Evolutionary conservation across 2,797 vertebrate genomes (phyloP).

Genomic region (Chrosomus eos): DNA sequence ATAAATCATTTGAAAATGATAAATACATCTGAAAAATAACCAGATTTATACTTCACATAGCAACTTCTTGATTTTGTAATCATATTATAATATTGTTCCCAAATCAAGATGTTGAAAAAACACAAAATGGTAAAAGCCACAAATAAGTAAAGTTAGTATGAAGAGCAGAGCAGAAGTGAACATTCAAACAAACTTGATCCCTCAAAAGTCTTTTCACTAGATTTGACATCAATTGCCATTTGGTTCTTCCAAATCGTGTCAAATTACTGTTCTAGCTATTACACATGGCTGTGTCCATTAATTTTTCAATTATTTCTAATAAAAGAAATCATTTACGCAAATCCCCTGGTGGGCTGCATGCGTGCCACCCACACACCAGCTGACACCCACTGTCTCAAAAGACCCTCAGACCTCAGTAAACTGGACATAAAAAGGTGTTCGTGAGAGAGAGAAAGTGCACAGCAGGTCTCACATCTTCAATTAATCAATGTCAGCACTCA

Average conservation of each 20-base stretch:
- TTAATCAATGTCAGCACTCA: constrained; percentile 45
- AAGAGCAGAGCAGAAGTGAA: neutral
- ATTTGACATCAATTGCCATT: neutral
- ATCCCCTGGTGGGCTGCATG: neutral
- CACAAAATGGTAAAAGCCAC: too few species aligned
- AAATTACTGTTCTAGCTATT: neutral
- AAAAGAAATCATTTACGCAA: neutral
- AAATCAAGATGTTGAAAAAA: neutral
- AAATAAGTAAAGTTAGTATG: neutral
- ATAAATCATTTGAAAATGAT: neutral
- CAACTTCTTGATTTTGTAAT: neutral
- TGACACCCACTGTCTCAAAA: constrained; percentile 8
- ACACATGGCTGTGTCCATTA: neutral
- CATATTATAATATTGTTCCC: neutral
- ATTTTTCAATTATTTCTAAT: constrained; percentile 14
- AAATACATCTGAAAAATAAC: neutral
- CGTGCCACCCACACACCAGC: neutral
- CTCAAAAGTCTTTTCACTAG: neutral
- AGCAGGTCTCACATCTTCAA: constrained; percentile 38
- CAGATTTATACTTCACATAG: neutral
- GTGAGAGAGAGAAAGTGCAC: constrained; percentile 1
- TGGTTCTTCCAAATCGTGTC: neutral
- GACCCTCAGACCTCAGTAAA: constrained; percentile 12
- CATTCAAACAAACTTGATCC: neutral
- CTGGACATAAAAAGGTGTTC: constrained; percentile 1